Evolutionary conservation across 2,888 invertebrate genomes (phyloP), one percentile per base, ranked within the genome.

Genomic region (Reticulitermes lucifugus): DNA sequence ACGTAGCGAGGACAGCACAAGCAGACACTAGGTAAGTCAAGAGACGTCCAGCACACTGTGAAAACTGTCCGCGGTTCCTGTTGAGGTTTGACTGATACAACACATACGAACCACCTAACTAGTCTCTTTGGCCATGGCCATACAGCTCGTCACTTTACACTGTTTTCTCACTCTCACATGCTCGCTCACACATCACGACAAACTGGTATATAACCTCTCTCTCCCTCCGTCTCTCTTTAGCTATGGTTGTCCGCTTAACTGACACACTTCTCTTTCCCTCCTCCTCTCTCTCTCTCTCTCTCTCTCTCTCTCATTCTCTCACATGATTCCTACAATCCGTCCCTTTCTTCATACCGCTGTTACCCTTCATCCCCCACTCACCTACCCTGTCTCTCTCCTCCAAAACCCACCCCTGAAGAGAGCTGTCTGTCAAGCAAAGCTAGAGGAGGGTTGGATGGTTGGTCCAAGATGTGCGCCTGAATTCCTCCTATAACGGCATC

Each of bases 161-260:
- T 41, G 51, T 71, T 75, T 65, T 84, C 77, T 79, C 79, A 35
- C 55, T 84, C 84, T 84, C 84, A 80, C 51, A 65, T 46, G 41
- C 77, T 83, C 73, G 46, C 82, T 83, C 83, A 77, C 77, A 77
- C 46, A 77, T 77, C 77, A 77, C 77, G 73, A 73, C 73, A 73
- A 70, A 73, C 73, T 73, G 35, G 77, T 77, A 46, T 12, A n/a
- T 51, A 35, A 35, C 55, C 85, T 85, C 59, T 83, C 59, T 60
- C 59, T 75, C 85, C 83, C 43, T 83, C 85, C 77, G 65, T 82
- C 77, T 80, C 80, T 84, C 73, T 60, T 29, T 75, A 77, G 83
- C 60, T 83, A 75, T 83, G 79, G 70, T 60, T 65, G 55, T 70
- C 60, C 35, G 55, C 84, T 79, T 25, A 59, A n/a, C 84, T 70